phyloP scores from a whole-genome alignment of 2,888 invertebrate genomes.

The Gibbula magus region DNA sequence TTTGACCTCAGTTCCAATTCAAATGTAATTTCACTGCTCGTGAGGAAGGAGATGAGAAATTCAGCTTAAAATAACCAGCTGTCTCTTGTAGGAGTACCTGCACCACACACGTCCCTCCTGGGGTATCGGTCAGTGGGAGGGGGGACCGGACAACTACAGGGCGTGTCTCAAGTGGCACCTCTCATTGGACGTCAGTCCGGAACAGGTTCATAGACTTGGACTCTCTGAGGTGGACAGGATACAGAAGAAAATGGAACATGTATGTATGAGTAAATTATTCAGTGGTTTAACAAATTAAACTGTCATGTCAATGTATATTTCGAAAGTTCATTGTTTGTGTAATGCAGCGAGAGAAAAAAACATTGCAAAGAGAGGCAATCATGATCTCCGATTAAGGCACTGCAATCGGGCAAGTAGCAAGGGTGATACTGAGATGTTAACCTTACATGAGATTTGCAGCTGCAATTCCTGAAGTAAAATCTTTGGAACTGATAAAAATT shows the following conservation, averaged over 20 bases:
- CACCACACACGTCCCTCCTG: constrained; percentile 56
- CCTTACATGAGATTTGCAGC: too few species aligned
- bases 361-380: not conserved
- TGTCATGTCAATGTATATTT: too few species aligned
- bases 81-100: constrained; percentile 57
- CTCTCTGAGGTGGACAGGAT: constrained; percentile 71
- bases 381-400: not conserved
- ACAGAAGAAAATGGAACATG: constrained; percentile 58
- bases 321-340: too few species aligned
- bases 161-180: constrained; percentile 72
- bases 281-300: not conserved
- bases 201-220: constrained; percentile 70
- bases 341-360: too few species aligned
- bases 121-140: constrained; percentile 64
- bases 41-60: too few species aligned
- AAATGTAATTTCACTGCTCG: too few species aligned
- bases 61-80: too few species aligned
- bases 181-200: constrained; percentile 61
- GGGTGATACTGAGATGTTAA: too few species aligned
- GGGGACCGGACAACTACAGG: constrained; percentile 69
- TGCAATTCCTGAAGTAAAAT: too few species aligned
- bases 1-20: too few species aligned
- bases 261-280: constrained; percentile 12
- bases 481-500: too few species aligned
- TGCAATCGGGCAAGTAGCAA: not conserved